Conservation (phyloP, 1,140 invertebrate species). For the Macrotrachela quadricornifera region DNA sequence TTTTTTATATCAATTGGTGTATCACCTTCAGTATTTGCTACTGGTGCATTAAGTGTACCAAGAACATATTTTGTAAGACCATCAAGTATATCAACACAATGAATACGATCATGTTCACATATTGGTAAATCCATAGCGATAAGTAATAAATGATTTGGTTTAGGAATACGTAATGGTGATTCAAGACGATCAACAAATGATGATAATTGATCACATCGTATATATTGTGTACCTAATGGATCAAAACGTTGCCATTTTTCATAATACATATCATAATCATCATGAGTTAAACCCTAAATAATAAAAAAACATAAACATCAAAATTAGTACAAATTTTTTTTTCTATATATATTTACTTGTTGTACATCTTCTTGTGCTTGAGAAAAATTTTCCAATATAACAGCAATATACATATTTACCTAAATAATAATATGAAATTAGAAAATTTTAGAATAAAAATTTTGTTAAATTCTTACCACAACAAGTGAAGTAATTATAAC, state of each 20-base stretch:
- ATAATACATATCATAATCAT: constrained; percentile 98
- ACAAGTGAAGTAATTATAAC: constrained; percentile 92
- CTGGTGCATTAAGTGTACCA: constrained; percentile 58
- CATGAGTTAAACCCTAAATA: constrained; percentile 67
- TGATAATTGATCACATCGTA: constrained; percentile 68
- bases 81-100: constrained; percentile 89
- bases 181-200: constrained; percentile 83
- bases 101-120: constrained; percentile 82
- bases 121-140: constrained; percentile 95
- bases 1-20: constrained; percentile 50
- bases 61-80: constrained; percentile 75
- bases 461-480: too few relatives aligned
- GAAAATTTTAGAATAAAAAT: too few relatives aligned
- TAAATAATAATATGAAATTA: too few relatives aligned
- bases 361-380: constrained; percentile 93
- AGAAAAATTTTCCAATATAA: constrained; percentile 94
- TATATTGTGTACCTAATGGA: constrained; percentile 87
- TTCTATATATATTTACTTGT: too few relatives aligned
- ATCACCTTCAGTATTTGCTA: constrained; percentile 37
- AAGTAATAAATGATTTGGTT: constrained; percentile 95
- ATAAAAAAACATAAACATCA: too few relatives aligned
- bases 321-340: too few relatives aligned
- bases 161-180: constrained; percentile 76
- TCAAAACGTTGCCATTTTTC: constrained; percentile 97
- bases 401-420: constrained; percentile 97